These are phyloP conservation scores for Ellobium chinense DNA, from an alignment of 2,888 invertebrate species.

Conservation along the genomic window DNA sequence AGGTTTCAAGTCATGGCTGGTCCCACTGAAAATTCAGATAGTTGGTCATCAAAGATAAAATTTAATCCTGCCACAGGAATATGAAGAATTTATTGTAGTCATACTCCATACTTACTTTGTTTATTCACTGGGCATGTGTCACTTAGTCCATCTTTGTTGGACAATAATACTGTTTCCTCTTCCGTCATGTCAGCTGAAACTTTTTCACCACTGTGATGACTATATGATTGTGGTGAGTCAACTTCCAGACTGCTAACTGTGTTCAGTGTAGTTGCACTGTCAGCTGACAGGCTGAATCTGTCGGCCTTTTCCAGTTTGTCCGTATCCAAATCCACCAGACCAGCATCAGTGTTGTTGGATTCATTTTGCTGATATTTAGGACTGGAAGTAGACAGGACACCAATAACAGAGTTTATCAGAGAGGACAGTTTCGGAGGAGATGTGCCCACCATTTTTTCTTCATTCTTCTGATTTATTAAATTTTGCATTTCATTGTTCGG, in stretches of 20 bases:
- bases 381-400: conserved; percentile 15
- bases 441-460: conserved; percentile 4
- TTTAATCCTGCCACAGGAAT: too few relatives aligned
- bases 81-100: too few relatives aligned
- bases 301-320: not conserved
- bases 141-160: too few relatives aligned
- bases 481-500: conserved; percentile 10
- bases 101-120: too few relatives aligned
- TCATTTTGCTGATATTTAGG: not conserved
- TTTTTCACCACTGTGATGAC: too few relatives aligned
- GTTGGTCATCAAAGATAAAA: too few relatives aligned
- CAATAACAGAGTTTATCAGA: conserved; percentile 11
- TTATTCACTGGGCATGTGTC: too few relatives aligned
- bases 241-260: conserved; percentile 25
- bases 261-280: conserved; percentile 3
- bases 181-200: too few relatives aligned
- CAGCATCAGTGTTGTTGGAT: not conserved
- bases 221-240: not conserved
- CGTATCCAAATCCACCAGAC: not conserved
- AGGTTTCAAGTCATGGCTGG: too few relatives aligned
- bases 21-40: too few relatives aligned
- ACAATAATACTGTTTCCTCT: too few relatives aligned
- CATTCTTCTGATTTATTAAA: conserved; percentile 4
- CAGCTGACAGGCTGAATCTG: not conserved
- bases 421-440: too few relatives aligned